A percentile compares a stretch with the other conserved stretches of the same genome.
Conservation (phyloP, 2,888 invertebrate species). For the Plagiodera versicolora region DNA sequence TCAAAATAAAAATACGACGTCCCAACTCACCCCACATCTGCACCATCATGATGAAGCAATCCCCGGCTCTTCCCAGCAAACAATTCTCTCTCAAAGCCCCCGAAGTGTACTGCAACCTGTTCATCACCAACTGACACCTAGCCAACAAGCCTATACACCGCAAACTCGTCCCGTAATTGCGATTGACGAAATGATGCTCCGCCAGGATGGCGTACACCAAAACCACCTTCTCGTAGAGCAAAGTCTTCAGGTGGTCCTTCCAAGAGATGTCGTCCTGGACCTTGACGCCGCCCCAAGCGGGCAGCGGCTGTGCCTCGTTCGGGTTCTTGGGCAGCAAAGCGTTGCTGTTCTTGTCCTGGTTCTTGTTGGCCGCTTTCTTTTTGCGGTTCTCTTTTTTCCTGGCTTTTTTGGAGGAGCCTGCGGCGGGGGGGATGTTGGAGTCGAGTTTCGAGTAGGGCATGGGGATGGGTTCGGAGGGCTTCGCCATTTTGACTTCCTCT, state of each 20-base stretch:
- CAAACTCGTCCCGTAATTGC: constrained; percentile 67
- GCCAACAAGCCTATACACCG: constrained; percentile 66
- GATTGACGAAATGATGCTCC: constrained; percentile 68
- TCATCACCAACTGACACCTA: constrained; percentile 70
- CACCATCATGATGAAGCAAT: constrained; percentile 77
- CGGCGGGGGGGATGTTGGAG: no score
- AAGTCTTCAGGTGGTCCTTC: constrained; percentile 76
- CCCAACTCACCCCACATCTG: constrained; percentile 63
- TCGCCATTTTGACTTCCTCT: constrained; percentile 68
- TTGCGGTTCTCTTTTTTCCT: constrained; percentile 42
- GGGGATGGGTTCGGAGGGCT: constrained; percentile 77
- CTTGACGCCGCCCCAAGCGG: constrained; percentile 67
- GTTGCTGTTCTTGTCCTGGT: constrained; percentile 44
- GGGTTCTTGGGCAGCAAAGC: constrained; percentile 53
- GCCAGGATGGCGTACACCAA: constrained; percentile 79
- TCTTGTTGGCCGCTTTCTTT: constrained; percentile 30
- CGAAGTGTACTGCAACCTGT: constrained; percentile 60
- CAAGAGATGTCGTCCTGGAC: constrained; percentile 71
- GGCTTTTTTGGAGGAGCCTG: constrained; percentile 22
- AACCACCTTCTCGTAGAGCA: constrained; percentile 83
- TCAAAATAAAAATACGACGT: no score
- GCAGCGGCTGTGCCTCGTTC: constrained; percentile 61
- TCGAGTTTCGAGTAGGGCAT: constrained; percentile 66
- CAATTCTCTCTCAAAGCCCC: constrained; percentile 70
- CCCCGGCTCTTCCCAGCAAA: constrained; percentile 72